These are phyloP conservation scores for Conchocele bisecta DNA, from an alignment of 2,888 invertebrate genomes.

Conservation along the genomic window DNA sequence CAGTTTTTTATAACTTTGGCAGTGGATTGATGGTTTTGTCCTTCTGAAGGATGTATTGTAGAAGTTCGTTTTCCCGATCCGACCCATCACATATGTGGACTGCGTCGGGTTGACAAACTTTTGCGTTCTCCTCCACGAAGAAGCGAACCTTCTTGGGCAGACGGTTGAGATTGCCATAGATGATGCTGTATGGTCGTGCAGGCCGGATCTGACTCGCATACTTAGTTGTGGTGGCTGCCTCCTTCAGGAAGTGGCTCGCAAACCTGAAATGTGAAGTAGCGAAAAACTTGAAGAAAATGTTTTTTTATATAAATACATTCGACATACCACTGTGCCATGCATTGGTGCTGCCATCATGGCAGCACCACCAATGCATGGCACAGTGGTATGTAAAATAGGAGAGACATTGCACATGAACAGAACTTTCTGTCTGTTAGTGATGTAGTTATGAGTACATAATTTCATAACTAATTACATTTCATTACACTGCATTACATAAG, in stretches of 20 bases:
- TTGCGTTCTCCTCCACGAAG: constrained; percentile 86
- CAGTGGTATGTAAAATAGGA: too few relatives aligned
- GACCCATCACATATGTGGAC: constrained; percentile 97
- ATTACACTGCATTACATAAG: too few relatives aligned
- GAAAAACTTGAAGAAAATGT: too few relatives aligned
- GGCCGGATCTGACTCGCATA: constrained; percentile 35
- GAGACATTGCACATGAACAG: too few relatives aligned
- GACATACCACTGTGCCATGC: too few relatives aligned
- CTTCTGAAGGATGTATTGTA: constrained; percentile 89
- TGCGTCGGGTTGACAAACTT: constrained; percentile 92
- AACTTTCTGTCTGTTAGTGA: too few relatives aligned
- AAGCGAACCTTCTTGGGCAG: constrained; percentile 78
- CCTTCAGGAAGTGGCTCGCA: constrained; percentile 64
- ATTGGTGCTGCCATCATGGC: too few relatives aligned
- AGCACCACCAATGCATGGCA: too few relatives aligned
- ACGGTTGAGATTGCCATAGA: constrained; percentile 83
- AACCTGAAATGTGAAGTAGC: constrained; percentile 51
- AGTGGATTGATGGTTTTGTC: constrained; percentile 91
- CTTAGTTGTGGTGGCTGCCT: constrained; percentile 49
- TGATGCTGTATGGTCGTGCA: constrained; percentile 58
- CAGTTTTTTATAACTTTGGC: constrained; percentile 96
- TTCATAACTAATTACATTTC: too few relatives aligned
- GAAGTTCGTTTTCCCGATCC: constrained; percentile 90
- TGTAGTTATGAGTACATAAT: too few relatives aligned
- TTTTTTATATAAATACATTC: too few relatives aligned